These are phyloP conservation scores for Stramonita haemastoma DNA, from an alignment of 2,888 invertebrate species.

Conservation along the genomic window DNA sequence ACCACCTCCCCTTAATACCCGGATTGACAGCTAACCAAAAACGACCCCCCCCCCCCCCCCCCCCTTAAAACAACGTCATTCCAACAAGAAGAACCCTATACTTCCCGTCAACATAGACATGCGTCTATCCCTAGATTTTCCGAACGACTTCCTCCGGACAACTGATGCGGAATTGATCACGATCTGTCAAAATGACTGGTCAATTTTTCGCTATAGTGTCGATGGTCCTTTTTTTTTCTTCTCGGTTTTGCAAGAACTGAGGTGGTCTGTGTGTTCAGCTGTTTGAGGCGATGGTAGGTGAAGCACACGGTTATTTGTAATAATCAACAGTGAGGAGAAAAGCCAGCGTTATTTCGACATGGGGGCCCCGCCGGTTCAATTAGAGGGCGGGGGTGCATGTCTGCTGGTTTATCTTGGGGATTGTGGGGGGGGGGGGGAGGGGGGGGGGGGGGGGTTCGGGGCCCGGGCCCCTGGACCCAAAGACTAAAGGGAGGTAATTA, in stretches of 20 bases:
- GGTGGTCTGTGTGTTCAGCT: not conserved
- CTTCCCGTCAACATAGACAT: not conserved
- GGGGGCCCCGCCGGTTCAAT: not conserved
- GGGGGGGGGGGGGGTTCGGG: not conserved
- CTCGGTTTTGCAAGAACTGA: not conserved
- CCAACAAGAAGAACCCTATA: not conserved
- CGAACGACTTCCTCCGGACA: not conserved
- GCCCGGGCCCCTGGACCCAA: not conserved
- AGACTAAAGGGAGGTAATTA: not conserved
- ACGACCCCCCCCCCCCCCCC: not conserved
- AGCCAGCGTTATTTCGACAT: not conserved
- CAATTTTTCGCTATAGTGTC: too few relatives aligned
- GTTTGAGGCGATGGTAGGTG: not conserved
- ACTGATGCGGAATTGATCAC: not conserved
- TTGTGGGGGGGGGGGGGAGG: not conserved
- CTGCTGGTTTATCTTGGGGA: not conserved
- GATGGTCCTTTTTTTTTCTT: too few relatives aligned
- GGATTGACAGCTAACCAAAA: too few relatives aligned
- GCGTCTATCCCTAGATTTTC: not conserved
- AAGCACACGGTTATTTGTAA: not conserved
- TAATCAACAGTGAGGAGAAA: not conserved
- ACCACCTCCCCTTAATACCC: too few relatives aligned
- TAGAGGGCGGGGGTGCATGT: slow-evolving; percentile 17
- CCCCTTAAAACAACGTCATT: not conserved
- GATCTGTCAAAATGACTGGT: not conserved